Percentiles rank a stretch among this genome's conserved stretches.
phyloP scores from a whole-genome alignment of 2,888 invertebrate species.

The Phengaris arion region DNA sequence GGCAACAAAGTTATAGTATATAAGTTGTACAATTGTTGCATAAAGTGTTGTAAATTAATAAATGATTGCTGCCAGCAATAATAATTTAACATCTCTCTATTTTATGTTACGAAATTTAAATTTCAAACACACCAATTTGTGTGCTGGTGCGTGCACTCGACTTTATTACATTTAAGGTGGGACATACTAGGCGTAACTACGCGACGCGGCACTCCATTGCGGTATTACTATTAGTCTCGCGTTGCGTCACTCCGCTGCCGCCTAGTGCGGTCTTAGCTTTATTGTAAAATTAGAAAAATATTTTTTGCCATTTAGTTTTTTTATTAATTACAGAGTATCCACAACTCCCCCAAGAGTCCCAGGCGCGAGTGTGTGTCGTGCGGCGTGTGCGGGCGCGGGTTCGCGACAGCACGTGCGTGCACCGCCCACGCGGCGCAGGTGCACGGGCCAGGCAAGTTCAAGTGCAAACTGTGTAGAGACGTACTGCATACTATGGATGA shows the following conservation, averaged over 20 bases:
- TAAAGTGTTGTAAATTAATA: too few relatives aligned
- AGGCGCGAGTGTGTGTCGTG: constrained; percentile 50
- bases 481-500: constrained; percentile 70
- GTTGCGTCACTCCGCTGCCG: too few relatives aligned
- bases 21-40: too few relatives aligned
- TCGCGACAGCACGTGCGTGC: constrained; percentile 58
- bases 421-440: constrained; percentile 63
- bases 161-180: too few relatives aligned
- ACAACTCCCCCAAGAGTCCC: constrained; percentile 42
- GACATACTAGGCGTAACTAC: too few relatives aligned
- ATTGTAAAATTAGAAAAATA: too few relatives aligned
- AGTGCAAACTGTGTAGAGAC: constrained; percentile 70
- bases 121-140: not conserved
- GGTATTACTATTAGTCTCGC: too few relatives aligned
- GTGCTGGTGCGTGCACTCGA: too few relatives aligned
- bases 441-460: constrained; percentile 69
- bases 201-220: too few relatives aligned
- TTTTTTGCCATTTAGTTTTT: not conserved
- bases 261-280: too few relatives aligned
- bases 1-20: too few relatives aligned
- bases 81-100: not conserved
- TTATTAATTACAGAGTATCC: constrained; percentile 48
- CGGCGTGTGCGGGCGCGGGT: constrained; percentile 59
- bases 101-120: not conserved
- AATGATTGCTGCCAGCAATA: not conserved